Evolutionary conservation across 1,140 invertebrate genomes (phyloP), one percentile per base, ranked within the genome.

Genomic region (Scaptodrosophila lebanonensis): DNA sequence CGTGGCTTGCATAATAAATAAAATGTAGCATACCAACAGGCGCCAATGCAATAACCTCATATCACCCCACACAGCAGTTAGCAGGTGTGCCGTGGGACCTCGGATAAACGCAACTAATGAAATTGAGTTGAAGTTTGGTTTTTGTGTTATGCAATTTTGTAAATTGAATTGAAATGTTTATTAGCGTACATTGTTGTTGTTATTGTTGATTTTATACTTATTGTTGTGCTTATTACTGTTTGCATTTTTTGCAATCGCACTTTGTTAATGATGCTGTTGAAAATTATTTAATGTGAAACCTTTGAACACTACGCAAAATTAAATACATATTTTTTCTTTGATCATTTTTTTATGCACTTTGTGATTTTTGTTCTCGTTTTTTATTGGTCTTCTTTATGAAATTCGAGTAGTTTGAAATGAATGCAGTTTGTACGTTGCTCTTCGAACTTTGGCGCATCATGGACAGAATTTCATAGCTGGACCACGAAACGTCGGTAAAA

Each of bases 141-240:
- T 79, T 29, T 29, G 27, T 38, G 53, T 29, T 61, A 50, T 53
- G 58, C 61, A 79, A 82, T 79, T 75, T 79, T 52, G 65, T 58
- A 79, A 79, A 79, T 79, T 79, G 75, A 79, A 79, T 79, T 73
- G 66, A 79, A 79, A 79, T 79, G 73, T 79, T 79, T 79, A 79
- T 77, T 77, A 77, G 54, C 53, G 64, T 29, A 45, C 60, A 50
- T 49, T 49, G 52, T 73, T 50, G 45, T 59, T 65, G 54, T 33
- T 13, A 33, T 33, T 33, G 27, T 29, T 29, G 27, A 6, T 29
- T 29, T 29, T 29, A 30, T 43, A 43, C 5, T 8, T 56, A 43
- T 42, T 45, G 58, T 52, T 73, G 67, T 79, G 72, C 36, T 32
- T 45, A 39, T 25, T 51, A 36, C 47, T 53, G 51, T 17, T 30